phyloP scores from a whole-genome alignment of 2,888 invertebrate species.

The Chromoteleia sp. region DNA sequence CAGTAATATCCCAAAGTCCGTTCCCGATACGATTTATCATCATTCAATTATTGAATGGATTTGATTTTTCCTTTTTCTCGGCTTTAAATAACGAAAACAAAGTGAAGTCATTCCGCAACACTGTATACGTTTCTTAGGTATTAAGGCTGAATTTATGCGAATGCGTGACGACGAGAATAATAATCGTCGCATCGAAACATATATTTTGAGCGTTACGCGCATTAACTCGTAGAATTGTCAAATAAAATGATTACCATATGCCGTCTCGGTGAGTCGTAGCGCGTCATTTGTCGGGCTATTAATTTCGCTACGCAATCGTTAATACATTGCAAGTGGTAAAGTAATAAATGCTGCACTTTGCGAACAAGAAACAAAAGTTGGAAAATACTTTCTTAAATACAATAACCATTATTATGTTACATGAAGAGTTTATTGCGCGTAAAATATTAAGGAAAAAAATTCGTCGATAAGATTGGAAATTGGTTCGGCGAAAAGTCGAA shows the following conservation, averaged over 20 bases:
- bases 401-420: no score
- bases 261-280: background rate
- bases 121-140: background rate
- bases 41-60: constrained; percentile 31
- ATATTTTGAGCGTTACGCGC: constrained; percentile 21
- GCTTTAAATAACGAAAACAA: constrained; percentile 12
- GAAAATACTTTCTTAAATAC: no score
- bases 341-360: no score
- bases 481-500: no score
- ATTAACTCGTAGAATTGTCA: constrained; percentile 45
- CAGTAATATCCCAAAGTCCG: constrained; percentile 46
- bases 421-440: no score
- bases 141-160: constrained; percentile 8
- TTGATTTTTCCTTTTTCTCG: background rate
- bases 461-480: no score
- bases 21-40: constrained; percentile 47
- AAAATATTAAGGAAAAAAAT: no score
- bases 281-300: constrained; percentile 35
- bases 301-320: constrained; percentile 15
- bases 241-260: constrained; percentile 51
- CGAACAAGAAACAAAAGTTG: no score
- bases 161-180: constrained; percentile 4
- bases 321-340: constrained; percentile 7
- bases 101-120: background rate
- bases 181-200: constrained; percentile 29